Conservation (phyloP, 1,140 invertebrate genomes). For the Drosophila sechellia region DNA sequence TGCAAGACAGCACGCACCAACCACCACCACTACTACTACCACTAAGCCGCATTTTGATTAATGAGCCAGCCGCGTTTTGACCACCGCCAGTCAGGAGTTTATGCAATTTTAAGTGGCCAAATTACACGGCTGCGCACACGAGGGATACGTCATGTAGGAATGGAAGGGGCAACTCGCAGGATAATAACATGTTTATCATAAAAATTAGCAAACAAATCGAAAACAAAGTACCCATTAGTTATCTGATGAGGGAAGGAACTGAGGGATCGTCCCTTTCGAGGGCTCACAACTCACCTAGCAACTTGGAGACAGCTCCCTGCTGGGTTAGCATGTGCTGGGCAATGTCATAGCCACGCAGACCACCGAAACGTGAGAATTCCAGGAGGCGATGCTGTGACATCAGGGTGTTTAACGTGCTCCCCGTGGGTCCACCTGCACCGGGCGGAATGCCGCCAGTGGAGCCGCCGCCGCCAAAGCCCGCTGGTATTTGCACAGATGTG, state of each 20-base stretch:
- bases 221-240: constrained; percentile 66
- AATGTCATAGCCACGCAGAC: constrained; percentile 94
- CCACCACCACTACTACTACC: background rate
- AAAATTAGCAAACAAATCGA: constrained; percentile 80
- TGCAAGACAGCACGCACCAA: constrained; percentile 35
- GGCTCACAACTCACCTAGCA: constrained; percentile 89
- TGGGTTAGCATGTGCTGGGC: constrained; percentile 94
- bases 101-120: constrained; percentile 80
- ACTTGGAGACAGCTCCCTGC: constrained; percentile 96
- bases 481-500: constrained; percentile 83
- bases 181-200: constrained; percentile 79
- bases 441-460: constrained; percentile 51
- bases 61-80: constrained; percentile 48
- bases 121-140: constrained; percentile 58
- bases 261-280: background rate
- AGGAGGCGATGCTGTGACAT: constrained; percentile 91
- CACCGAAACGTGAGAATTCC: constrained; percentile 93
- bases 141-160: background rate
- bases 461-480: constrained; percentile 75
- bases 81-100: constrained; percentile 62
- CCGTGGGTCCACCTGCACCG: constrained; percentile 66
- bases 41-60: constrained; percentile 53
- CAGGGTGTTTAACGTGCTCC: constrained; percentile 88
- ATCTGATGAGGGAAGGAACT: constrained; percentile 22
- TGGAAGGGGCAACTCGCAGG: constrained; percentile 19